Percentiles rank a stretch among this genome's conserved stretches.
Evolutionary conservation across 1,140 invertebrate species (phyloP).

Genomic region (Drosophila sucinea): DNA sequence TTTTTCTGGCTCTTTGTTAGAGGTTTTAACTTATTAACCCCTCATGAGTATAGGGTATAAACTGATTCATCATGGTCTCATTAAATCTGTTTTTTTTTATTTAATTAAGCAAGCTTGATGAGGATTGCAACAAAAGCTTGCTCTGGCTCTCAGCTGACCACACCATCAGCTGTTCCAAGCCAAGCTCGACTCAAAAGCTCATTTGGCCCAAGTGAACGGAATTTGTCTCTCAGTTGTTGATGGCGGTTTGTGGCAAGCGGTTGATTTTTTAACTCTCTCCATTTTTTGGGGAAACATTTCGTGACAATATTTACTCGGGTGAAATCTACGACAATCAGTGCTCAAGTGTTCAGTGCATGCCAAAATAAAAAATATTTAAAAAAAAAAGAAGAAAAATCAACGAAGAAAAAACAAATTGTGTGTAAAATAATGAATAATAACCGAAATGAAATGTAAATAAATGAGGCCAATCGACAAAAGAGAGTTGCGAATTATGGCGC

Average conservation of each 20-base stretch:
- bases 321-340: conserved; percentile 66
- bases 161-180: conserved; percentile 37
- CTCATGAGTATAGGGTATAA: not conserved
- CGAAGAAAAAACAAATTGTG: conserved; percentile 32
- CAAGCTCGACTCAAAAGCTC: conserved; percentile 70
- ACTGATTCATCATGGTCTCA: conserved; percentile 11
- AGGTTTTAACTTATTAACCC: no score
- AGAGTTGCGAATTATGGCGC: conserved; percentile 69
- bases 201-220: conserved; percentile 9
- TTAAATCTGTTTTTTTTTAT: conserved; percentile 38
- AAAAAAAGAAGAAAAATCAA: conserved; percentile 24
- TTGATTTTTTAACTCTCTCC: conserved; percentile 38
- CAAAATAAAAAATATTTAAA: conserved; percentile 53
- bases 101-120: conserved; percentile 38
- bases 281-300: conserved; percentile 23
- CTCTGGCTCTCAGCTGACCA: conserved; percentile 10
- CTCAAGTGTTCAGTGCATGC: conserved; percentile 43
- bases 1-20: no score
- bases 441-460: conserved; percentile 65
- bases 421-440: conserved; percentile 24
- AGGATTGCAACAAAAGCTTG: not conserved
- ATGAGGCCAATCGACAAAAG: conserved; percentile 54
- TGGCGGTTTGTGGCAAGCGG: conserved; percentile 57
- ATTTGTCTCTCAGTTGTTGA: conserved; percentile 41
- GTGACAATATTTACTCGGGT: conserved; percentile 55